Evolutionary conservation across 2,113 vertebrate species (phyloP).

Genomic region (Piliocolobus tephrosceles): DNA sequence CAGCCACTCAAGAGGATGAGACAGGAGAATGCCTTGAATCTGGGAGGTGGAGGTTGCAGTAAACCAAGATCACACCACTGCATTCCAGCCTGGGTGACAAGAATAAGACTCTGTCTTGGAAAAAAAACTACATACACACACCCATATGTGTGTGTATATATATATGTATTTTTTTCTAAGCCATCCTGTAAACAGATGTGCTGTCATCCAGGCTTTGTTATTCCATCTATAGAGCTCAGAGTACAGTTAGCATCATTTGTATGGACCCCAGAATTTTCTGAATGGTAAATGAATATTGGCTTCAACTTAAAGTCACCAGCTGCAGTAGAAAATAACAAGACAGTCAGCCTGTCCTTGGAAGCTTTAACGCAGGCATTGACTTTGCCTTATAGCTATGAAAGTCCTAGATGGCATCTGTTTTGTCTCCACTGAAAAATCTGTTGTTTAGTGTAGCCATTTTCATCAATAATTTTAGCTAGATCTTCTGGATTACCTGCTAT

Average conservation of each 20-base stretch:
- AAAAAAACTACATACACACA: too few species aligned
- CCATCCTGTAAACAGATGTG: not conserved
- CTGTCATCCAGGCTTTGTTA: not conserved
- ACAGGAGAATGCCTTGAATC: too few species aligned
- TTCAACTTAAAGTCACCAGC: not conserved
- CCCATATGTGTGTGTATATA: too few species aligned
- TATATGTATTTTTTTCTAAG: too few species aligned
- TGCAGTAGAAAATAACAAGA: not conserved
- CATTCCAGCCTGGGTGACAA: too few species aligned
- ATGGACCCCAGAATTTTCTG: not conserved
- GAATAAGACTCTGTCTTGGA: too few species aligned
- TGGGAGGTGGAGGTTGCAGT: too few species aligned
- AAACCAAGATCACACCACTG: fast-evolving
- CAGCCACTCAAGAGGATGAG: too few species aligned
- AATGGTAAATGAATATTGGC: not conserved
- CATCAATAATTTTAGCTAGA: not conserved
- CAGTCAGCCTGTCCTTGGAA: not conserved
- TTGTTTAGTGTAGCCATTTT: not conserved
- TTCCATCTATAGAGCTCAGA: not conserved
- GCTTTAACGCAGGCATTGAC: not conserved
- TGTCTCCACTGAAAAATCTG: not conserved
- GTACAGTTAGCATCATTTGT: not conserved
- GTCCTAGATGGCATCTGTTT: not conserved
- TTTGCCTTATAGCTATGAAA: not conserved
- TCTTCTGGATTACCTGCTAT: not conserved